A percentile compares a stretch with the other conserved stretches of the same genome.
These are phyloP conservation scores for Pteria penguin DNA, from an alignment of 2,888 invertebrate genomes.

Conservation along the genomic window DNA sequence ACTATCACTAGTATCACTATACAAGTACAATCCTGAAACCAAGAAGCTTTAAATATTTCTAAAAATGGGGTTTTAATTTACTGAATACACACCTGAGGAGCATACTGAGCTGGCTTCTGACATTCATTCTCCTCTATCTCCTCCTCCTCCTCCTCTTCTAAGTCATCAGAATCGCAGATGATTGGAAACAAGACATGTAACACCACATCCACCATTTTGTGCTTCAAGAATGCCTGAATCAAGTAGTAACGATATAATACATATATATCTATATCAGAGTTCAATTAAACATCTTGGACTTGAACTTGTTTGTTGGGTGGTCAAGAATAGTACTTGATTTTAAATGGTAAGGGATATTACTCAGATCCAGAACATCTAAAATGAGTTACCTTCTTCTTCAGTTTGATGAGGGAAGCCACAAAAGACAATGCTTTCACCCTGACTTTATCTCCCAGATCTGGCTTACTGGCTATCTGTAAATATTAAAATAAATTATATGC, in stretches of 20 bases:
- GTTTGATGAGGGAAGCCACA: conserved; percentile 85
- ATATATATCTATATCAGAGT: background rate
- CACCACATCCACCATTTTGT: conserved; percentile 86
- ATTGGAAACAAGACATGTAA: conserved; percentile 85
- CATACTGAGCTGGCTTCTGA: conserved; percentile 85
- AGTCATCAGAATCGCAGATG: conserved; percentile 85
- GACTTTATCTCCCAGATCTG: conserved; percentile 83
- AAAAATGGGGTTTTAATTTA: no score
- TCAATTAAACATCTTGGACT: no score
- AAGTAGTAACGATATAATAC: background rate
- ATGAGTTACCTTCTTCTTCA: conserved; percentile 85
- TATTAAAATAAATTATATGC: background rate
- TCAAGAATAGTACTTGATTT: background rate
- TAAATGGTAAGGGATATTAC: no score
- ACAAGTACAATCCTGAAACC: no score
- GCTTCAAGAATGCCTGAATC: conserved; percentile 81
- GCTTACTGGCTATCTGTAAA: conserved; percentile 82
- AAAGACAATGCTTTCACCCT: conserved; percentile 86
- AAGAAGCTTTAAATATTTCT: no score
- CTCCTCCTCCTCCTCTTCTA: conserved; percentile 84
- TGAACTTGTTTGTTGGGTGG: background rate
- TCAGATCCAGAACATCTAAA: background rate
- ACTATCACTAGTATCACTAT: no score
- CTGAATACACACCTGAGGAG: conserved; percentile 83
- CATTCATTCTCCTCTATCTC: conserved; percentile 83